Evolutionary conservation across 2,113 vertebrate genomes (phyloP), one percentile per base, ranked within the genome.

Genomic region (Solea senegalensis): DNA sequence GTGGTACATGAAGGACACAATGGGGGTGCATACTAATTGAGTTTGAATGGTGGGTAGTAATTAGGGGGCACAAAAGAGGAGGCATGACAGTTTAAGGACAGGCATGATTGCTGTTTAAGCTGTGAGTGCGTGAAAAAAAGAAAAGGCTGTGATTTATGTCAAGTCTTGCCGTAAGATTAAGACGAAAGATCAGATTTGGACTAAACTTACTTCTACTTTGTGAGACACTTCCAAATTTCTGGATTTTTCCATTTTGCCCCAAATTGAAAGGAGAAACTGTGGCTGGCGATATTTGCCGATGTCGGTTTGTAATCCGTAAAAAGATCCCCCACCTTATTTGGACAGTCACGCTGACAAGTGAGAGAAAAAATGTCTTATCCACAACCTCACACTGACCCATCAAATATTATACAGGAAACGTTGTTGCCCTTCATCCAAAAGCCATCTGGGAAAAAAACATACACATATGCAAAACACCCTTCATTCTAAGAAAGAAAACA

Each of bases 401-500:
- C 8, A 0, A 40, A 68, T 60, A 28, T 61, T 66, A 64, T 34
- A 9, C 63, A 73, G 67, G 67, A 88, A 80, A 67, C 54, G 40
- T 69, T 54, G 41, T 49, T 72, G 50, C 56, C 51, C 8, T n/a
- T 59, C 50, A 48, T 52, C 44, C 16, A 58, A 64, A 82, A 70
- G 56, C n/a, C 21, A 69, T 69, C 74, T 82, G 81, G 62, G 85
- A 73, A 46, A 58, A 34, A 74, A 82, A 79, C 65, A 76, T 68
- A 78, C 12, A 8, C 43, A 57, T 44, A 78, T 72, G 72, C 64
- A 26, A 76, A 87, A 86, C 68, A 67, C 11, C 61, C 81, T 72
- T 85, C 88, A 71, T 54, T 65, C 4, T 13, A 70, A 67, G 46
- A 21, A 28, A 43, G 55, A 74, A 89, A 89, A 88, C 72, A 86